A percentile compares a stretch with the other conserved stretches of the same genome.
Evolutionary conservation across 2,888 invertebrate species (phyloP).

Genomic region (Orgyia antiqua): DNA sequence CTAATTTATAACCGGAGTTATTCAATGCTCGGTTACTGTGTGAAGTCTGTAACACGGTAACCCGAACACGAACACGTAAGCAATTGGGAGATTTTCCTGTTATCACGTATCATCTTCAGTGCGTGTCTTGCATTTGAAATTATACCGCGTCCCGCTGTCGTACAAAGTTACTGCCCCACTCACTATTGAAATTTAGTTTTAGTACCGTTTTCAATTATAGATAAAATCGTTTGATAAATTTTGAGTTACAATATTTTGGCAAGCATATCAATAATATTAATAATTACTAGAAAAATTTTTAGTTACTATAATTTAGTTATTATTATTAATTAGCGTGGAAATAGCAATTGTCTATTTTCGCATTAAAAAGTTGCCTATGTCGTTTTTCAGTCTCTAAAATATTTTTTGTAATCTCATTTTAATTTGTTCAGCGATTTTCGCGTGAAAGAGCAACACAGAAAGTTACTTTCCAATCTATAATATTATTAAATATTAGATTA

Average conservation of each 20-base stretch:
- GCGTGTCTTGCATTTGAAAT: constrained; percentile 64
- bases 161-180: constrained; percentile 48
- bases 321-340: no score
- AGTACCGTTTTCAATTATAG: constrained; percentile 29
- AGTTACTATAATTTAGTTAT: no score
- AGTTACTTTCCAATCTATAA: no score
- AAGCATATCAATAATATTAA: no score
- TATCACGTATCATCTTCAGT: constrained; percentile 76
- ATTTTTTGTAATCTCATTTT: no score
- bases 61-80: constrained; percentile 68
- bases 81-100: constrained; percentile 77
- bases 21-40: constrained; percentile 62
- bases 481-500: no score
- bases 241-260: constrained; percentile 28
- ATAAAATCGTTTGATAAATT: constrained; percentile 24
- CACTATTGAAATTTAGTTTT: constrained; percentile 44
- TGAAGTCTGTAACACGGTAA: constrained; percentile 35
- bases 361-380: no score
- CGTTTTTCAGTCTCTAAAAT: no score
- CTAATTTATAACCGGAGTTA: constrained; percentile 73
- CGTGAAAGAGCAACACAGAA: no score
- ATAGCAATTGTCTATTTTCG: no score
- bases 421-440: no score
- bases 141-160: constrained; percentile 25
- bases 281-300: constrained; percentile 7